phyloP scores from a whole-genome alignment of 2,113 vertebrate genomes.

The Ranitomeya variabilis region DNA sequence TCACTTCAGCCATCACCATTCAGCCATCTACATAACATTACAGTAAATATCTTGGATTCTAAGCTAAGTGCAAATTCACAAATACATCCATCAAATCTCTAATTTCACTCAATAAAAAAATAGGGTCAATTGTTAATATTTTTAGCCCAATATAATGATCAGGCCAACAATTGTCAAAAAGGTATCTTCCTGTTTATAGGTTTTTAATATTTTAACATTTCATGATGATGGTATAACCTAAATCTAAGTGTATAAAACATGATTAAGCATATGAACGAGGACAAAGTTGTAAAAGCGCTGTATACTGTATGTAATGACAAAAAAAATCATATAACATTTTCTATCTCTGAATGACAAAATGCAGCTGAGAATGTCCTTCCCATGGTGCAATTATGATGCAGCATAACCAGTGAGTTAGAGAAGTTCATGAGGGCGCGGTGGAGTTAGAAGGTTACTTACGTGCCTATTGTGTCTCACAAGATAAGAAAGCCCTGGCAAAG shows the following conservation, averaged over 20 bases:
- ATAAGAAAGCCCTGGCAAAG: conserved; percentile 68
- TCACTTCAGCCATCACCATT: too few species aligned
- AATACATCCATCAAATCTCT: too few species aligned
- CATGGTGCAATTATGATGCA: conserved; percentile 58
- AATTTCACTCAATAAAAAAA: too few species aligned
- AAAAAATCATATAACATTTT: neutral
- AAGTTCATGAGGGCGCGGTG: conserved; percentile 61
- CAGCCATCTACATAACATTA: too few species aligned
- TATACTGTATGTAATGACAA: neutral
- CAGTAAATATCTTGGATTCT: too few species aligned
- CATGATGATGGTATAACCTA: too few species aligned
- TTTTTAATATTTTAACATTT: too few species aligned
- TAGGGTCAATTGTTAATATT: too few species aligned
- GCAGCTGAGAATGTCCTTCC: neutral
- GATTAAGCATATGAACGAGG: neutral
- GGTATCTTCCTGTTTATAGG: too few species aligned
- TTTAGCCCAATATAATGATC: too few species aligned
- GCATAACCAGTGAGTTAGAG: conserved; percentile 55
- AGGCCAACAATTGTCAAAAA: too few species aligned
- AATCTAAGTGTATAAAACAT: neutral
- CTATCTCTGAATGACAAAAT: conserved; percentile 26
- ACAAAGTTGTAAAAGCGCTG: neutral
- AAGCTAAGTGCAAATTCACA: too few species aligned
- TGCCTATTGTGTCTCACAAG: conserved; percentile 67
- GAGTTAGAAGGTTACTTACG: conserved; percentile 63